A percentile compares a stretch with the other conserved stretches of the same genome.
phyloP scores from a whole-genome alignment of 2,113 vertebrate genomes.

The Trematomus loennbergii region DNA sequence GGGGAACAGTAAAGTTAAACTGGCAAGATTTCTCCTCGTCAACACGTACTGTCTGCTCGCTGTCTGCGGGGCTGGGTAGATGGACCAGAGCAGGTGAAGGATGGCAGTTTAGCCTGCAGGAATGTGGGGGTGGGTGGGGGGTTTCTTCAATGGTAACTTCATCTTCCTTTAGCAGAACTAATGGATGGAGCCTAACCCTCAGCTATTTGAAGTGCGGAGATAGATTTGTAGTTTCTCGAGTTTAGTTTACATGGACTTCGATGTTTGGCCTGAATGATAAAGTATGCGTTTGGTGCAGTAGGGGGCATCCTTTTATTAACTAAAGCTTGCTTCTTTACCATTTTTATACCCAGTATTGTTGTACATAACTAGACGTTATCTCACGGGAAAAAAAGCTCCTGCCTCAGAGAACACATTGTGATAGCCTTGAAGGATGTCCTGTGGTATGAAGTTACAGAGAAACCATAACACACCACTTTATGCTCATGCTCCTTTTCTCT shows the following conservation, averaged over 20 bases:
- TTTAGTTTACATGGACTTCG: slow-evolving; percentile 23
- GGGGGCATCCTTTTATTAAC: background rate
- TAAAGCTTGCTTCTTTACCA: background rate
- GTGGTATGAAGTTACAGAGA: slow-evolving; percentile 21
- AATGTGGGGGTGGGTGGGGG: slow-evolving; percentile 52
- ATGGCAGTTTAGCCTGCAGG: slow-evolving; percentile 15
- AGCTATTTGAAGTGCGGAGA: slow-evolving; percentile 40
- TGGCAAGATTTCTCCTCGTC: slow-evolving; percentile 29
- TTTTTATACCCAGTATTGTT: background rate
- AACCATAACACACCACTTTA: slow-evolving; percentile 33
- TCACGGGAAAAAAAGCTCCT: background rate
- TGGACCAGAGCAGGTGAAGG: slow-evolving; percentile 75
- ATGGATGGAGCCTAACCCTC: slow-evolving; percentile 26
- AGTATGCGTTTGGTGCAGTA: background rate
- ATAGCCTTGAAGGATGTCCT: slow-evolving; percentile 24
- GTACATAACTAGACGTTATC: background rate
- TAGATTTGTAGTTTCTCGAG: slow-evolving; percentile 16
- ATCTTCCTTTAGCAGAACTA: slow-evolving; percentile 43
- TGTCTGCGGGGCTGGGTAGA: slow-evolving; percentile 32
- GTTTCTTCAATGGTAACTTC: slow-evolving; percentile 61
- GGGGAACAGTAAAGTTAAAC: slow-evolving; percentile 21
- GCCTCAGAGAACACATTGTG: background rate
- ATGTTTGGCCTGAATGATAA: background rate
- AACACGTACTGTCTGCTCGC: slow-evolving; percentile 25
- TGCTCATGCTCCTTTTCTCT: slow-evolving; percentile 38